These are phyloP conservation scores for Caenorhabditis latens DNA, from an alignment of 1,140 invertebrate species.

Conservation along the genomic window DNA sequence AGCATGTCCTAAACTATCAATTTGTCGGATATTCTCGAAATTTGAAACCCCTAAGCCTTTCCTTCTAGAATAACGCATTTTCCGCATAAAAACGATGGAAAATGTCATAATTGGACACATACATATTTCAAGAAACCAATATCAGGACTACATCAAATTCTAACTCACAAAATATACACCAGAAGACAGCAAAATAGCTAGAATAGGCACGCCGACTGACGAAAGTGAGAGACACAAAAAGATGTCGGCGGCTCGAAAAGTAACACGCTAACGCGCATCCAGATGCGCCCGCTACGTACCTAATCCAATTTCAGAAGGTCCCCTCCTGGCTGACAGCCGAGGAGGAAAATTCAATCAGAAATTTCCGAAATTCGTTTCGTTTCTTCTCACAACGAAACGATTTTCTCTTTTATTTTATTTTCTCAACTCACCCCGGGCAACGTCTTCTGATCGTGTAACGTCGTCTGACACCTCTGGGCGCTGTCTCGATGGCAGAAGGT, in stretches of 20 bases:
- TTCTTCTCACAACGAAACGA: background rate
- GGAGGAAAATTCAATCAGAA: conserved; percentile 52
- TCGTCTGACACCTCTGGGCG: conserved; percentile 89
- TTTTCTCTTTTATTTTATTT: background rate
- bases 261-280: conserved; percentile 1
- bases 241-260: background rate
- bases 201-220: no score
- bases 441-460: conserved; percentile 95
- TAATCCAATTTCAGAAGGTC: conserved; percentile 40
- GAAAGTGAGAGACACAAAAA: background rate
- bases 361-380: conserved; percentile 32
- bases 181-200: no score
- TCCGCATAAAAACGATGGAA: no score
- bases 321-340: no score
- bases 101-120: no score
- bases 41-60: no score
- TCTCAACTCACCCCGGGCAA: conserved; percentile 90
- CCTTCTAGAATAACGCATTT: no score
- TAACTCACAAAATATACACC: no score
- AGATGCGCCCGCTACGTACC: conserved; percentile 7
- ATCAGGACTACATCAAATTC: no score
- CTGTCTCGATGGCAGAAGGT: conserved; percentile 95
- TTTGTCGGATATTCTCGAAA: no score
- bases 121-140: no score
- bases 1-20: no score